Percentiles rank a stretch among this genome's conserved stretches.
These are phyloP conservation scores for Anagyrus pseudococci DNA, from an alignment of 2,888 invertebrate genomes.

Conservation along the genomic window DNA sequence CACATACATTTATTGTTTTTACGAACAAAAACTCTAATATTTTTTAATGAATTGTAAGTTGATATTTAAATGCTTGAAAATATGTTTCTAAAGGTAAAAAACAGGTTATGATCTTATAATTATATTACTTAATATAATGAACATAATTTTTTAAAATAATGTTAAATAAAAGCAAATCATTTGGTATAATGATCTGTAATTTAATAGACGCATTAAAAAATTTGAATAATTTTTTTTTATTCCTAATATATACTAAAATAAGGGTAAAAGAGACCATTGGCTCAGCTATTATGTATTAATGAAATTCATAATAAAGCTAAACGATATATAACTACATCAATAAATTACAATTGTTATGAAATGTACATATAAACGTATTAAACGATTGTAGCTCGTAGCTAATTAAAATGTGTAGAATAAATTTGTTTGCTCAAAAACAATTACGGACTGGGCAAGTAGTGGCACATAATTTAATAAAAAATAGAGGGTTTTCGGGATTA, in stretches of 20 bases:
- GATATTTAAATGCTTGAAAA: too few species aligned
- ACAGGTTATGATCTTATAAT: too few species aligned
- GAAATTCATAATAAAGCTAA: neutral
- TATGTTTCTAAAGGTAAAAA: too few species aligned
- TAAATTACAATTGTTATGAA: too few species aligned
- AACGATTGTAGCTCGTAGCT: neutral
- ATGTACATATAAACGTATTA: neutral
- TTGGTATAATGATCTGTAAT: neutral
- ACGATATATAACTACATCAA: neutral
- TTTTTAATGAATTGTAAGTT: too few species aligned
- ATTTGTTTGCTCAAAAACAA: too few species aligned
- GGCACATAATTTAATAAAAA: neutral
- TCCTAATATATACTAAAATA: neutral
- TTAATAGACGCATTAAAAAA: neutral
- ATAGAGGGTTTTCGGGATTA: neutral
- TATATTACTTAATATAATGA: neutral
- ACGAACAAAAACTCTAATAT: neutral
- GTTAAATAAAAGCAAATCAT: neutral
- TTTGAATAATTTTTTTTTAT: neutral
- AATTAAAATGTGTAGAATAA: neutral
- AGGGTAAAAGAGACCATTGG: too few species aligned
- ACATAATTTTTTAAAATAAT: neutral
- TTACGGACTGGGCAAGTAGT: neutral
- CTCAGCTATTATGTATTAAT: neutral
- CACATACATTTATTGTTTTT: constrained; percentile 9